Percentiles rank a stretch among this genome's conserved stretches.
Evolutionary conservation across 2,888 invertebrate species (phyloP).

Genomic region (Drosophila gaucha): DNA sequence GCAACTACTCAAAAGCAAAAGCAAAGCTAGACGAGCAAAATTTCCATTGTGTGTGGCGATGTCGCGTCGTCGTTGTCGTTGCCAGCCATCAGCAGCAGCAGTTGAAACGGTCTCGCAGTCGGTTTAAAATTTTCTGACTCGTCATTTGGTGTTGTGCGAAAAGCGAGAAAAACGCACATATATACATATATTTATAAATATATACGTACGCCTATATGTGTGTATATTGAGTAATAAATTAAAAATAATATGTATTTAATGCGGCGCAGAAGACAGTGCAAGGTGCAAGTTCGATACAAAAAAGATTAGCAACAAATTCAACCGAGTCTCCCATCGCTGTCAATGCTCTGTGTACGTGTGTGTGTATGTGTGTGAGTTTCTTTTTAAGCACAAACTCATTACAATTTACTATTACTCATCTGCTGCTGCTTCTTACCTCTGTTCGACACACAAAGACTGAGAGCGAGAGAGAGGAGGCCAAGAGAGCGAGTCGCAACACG

Average conservation of each 20-base stretch:
- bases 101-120: slow-evolving; percentile 73
- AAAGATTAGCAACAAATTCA: slow-evolving; percentile 60
- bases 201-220: slow-evolving; percentile 14
- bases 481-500: slow-evolving; percentile 17
- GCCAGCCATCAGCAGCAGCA: slow-evolving; percentile 62
- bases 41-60: slow-evolving; percentile 83
- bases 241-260: slow-evolving; percentile 56
- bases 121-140: slow-evolving; percentile 79
- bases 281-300: slow-evolving; percentile 59
- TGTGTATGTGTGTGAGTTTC: slow-evolving; percentile 42
- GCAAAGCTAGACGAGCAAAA: slow-evolving; percentile 82
- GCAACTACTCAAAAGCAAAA: slow-evolving; percentile 62
- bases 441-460: slow-evolving; percentile 10
- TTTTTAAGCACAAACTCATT: slow-evolving; percentile 64
- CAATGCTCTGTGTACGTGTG: slow-evolving; percentile 25
- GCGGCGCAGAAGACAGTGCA: slow-evolving; percentile 48
- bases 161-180: slow-evolving; percentile 62
- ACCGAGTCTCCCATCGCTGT: slow-evolving; percentile 30
- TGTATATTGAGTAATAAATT: slow-evolving; percentile 68
- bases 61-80: slow-evolving; percentile 71
- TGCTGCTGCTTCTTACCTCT: slow-evolving; percentile 35
- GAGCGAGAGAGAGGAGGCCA: background rate
- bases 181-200: slow-evolving; percentile 38
- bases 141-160: slow-evolving; percentile 77
- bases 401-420: slow-evolving; percentile 65